Evolutionary conservation across 1,140 invertebrate genomes (phyloP), one percentile per base, ranked within the genome.

Genomic region (Brachionus manjavacas): DNA sequence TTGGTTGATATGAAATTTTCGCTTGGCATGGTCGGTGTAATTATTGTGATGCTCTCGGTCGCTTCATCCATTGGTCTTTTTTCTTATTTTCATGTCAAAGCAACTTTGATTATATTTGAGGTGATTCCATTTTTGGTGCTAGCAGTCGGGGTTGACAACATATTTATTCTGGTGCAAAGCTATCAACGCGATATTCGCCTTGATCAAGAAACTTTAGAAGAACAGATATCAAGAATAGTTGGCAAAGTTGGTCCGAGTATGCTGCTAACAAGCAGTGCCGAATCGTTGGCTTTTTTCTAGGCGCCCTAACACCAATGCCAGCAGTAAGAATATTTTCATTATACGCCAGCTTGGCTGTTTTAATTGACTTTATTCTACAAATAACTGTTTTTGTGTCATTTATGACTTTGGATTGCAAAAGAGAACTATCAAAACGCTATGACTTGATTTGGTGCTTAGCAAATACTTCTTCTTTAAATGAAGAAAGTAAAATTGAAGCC

Each of bases 301-400:
- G 96, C 86, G 94, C 94, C 52, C 91, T 99, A 70, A 97, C 96
- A 8, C 93, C 95, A 87, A 99, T 99, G 96, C 97, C 97, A 7
- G 97, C 97, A 0, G 97, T 99, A 23, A 92, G 92, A 88, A 95
- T 96, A 0, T 99, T 99, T 91, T 96, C 96, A 55, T 91, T 99
- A 7, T 99, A 98, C 88, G 97, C 97, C 20, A 96, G 94, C 76
- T 93, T 97, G 90, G 97, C 97, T 9, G 91, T 99, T 16, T 90
- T 99, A 0, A 92, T 99, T 60, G 96, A 99, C 90, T 99, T 99
- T 89, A 86, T 99, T 16, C 92, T 99, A 16, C 97, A 99, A 92
- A 94, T 99, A 85, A 97, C 97, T 0, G 96, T 95, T 89, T 99
- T 99, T 88, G 93, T 99, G 23, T 93, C 95, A 86, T 90, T 99